Percentiles rank a stretch among this genome's conserved stretches.
These are phyloP conservation scores for Ascidia mentula DNA, from an alignment of 23 tunicate species.

Conservation along the genomic window DNA sequence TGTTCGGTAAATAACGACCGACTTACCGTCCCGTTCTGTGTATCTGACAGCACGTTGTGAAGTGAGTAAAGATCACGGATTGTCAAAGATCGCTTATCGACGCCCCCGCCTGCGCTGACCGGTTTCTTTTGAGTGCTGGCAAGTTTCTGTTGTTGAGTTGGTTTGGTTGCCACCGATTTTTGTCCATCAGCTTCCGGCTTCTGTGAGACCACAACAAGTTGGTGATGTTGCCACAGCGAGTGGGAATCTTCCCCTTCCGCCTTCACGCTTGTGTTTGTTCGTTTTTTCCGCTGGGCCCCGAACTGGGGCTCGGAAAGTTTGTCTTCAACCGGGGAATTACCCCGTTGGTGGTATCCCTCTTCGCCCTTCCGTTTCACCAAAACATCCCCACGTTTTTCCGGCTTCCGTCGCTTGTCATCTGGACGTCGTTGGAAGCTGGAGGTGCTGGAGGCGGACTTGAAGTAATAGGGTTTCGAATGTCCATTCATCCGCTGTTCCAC, in stretches of 20 bases:
- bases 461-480: neutral
- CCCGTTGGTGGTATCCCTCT: neutral
- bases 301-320: slow-evolving; percentile 24
- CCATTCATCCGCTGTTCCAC: too few relatives aligned
- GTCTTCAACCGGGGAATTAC: slow-evolving; percentile 18
- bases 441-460: slow-evolving; percentile 34
- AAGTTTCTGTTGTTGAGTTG: neutral
- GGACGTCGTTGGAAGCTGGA: slow-evolving; percentile 37
- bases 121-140: neutral
- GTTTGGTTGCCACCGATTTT: neutral
- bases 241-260: slow-evolving; percentile 56
- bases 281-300: slow-evolving; percentile 16
- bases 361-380: neutral
- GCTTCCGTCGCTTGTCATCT: slow-evolving; percentile 1
- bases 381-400: neutral
- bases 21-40: slow-evolving; percentile 99
- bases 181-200: slow-evolving; percentile 31
- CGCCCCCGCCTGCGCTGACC: slow-evolving; percentile 17
- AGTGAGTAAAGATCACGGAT: slow-evolving; percentile 89
- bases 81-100: slow-evolving; percentile 44
- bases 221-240: slow-evolving; percentile 89
- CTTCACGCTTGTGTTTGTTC: slow-evolving; percentile 16
- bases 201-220: slow-evolving; percentile 71
- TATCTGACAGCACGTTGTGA: slow-evolving; percentile 93
- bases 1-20: too few relatives aligned